Conservation (phyloP, 2,113 vertebrate genomes). For the Oreochromis aureus region DNA sequence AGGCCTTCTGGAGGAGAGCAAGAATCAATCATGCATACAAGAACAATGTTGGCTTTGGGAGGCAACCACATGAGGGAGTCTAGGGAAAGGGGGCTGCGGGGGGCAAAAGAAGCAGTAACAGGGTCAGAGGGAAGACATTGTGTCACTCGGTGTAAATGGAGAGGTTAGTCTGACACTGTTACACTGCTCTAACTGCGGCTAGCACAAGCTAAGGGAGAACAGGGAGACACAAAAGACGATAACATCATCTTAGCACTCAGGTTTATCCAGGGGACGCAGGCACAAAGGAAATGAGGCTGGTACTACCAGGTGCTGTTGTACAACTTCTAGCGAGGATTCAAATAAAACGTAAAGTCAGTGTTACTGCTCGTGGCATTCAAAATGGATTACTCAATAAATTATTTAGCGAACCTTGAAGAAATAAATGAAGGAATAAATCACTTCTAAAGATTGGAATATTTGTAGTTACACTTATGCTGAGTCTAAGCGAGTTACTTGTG, state of each 20-base stretch:
- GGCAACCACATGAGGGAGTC: slow-evolving; percentile 62
- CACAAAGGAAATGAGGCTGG: background rate
- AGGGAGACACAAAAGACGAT: background rate
- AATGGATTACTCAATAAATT: background rate
- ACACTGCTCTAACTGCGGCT: background rate
- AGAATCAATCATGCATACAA: slow-evolving; percentile 79
- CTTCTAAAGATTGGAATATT: background rate
- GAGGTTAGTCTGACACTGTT: background rate
- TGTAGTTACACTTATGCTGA: background rate
- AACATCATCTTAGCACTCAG: background rate
- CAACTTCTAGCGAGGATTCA: background rate
- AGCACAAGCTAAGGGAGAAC: background rate
- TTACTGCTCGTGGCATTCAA: slow-evolving; percentile 78
- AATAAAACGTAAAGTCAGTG: slow-evolving; percentile 72
- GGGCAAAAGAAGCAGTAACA: background rate
- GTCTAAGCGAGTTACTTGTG: background rate
- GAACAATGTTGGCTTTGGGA: slow-evolving; percentile 66
- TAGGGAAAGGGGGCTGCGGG: background rate
- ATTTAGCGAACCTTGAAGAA: background rate
- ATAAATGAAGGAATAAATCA: background rate
- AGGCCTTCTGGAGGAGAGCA: slow-evolving; percentile 52
- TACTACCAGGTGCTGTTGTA: background rate
- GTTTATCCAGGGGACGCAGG: background rate
- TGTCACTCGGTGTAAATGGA: background rate
- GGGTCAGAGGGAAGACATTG: background rate